phyloP scores from a whole-genome alignment of 2,113 vertebrate genomes.

The Excalfactoria chinensis region DNA sequence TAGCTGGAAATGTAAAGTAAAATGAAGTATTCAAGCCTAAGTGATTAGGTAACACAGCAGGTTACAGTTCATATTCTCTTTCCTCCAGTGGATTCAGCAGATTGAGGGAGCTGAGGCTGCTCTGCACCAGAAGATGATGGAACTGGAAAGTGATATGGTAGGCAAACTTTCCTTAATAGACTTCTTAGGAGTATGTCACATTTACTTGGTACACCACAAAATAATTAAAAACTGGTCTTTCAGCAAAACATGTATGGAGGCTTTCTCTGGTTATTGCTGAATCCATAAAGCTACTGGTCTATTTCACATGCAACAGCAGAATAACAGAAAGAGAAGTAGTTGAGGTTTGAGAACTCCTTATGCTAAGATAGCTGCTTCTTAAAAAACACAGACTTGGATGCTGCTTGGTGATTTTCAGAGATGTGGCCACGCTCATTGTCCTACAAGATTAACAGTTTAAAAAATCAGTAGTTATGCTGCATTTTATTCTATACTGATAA shows the following conservation, averaged over 20 bases:
- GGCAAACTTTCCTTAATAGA: not conserved
- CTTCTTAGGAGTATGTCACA: not conserved
- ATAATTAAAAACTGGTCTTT: not conserved
- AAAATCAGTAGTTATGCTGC: not conserved
- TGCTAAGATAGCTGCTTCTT: not conserved
- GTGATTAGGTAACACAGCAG: not conserved
- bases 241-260: not conserved
- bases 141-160: conserved; percentile 98
- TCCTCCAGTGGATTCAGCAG: conserved; percentile 95
- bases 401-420: not conserved
- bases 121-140: conserved; percentile 98
- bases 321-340: not conserved
- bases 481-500: not conserved
- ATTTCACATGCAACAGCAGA: not conserved
- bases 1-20: no score
- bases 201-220: not conserved
- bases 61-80: conserved; percentile 53
- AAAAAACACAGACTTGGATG: not conserved
- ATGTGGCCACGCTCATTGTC: not conserved
- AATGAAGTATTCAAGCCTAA: not conserved
- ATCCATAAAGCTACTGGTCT: not conserved
- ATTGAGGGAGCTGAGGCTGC: conserved; percentile 98
- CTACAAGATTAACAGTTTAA: not conserved
- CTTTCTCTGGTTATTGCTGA: not conserved
- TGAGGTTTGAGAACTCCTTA: not conserved